Percentiles rank a stretch among this genome's conserved stretches.
These are phyloP conservation scores for Corythornis vintsioides DNA, from an alignment of 2,113 vertebrate genomes.

Conservation along the genomic window DNA sequence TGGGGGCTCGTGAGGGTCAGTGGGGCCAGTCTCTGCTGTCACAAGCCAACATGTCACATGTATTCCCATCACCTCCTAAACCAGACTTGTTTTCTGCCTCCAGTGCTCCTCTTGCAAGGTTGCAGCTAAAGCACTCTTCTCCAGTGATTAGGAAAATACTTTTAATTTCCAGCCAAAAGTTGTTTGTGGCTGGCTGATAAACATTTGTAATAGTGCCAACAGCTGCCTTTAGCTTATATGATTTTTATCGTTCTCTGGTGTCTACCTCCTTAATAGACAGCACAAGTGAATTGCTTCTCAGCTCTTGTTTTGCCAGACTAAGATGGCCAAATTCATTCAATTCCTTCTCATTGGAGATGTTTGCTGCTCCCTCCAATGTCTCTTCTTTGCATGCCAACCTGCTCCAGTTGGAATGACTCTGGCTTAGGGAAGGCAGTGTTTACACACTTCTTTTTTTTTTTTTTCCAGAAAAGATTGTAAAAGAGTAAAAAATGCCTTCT, in stretches of 20 bases:
- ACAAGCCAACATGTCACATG: neutral
- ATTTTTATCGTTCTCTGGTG: neutral
- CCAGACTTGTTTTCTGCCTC: neutral
- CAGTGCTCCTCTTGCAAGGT: neutral
- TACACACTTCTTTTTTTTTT: neutral
- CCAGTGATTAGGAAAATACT: neutral
- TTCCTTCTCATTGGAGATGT: neutral
- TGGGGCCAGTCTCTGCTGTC: neutral
- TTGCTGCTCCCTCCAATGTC: neutral
- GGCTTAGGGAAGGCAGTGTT: neutral
- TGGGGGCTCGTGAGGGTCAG: neutral
- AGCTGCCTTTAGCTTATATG: neutral
- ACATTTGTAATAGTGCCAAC: neutral
- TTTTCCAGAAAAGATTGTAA: neutral
- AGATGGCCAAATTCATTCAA: neutral
- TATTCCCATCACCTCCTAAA: neutral
- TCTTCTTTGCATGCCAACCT: neutral
- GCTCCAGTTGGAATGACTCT: neutral
- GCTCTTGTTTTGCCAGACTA: neutral
- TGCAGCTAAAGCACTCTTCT: neutral
- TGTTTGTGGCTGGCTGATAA: neutral
- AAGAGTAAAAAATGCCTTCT: neutral
- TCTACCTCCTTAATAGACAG: neutral
- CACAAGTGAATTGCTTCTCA: neutral
- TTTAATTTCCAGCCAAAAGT: neutral